A percentile compares a stretch with the other conserved stretches of the same genome.
Evolutionary conservation across 1,140 invertebrate species (phyloP).

Genomic region (Dreissena rostriformis): DNA sequence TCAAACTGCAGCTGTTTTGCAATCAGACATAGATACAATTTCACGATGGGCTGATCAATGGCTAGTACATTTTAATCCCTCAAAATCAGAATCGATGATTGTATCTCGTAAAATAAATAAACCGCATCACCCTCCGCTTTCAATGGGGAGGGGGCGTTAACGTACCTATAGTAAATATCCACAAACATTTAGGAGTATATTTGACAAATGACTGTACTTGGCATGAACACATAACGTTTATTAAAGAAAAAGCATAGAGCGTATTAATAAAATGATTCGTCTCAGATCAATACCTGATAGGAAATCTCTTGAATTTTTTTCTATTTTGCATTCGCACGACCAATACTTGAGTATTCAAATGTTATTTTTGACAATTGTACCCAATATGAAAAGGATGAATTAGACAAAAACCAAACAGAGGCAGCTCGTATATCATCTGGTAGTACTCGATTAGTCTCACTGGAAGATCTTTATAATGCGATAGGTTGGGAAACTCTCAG

Average conservation of each 20-base stretch:
- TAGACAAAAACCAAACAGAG: too few relatives aligned
- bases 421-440: too few relatives aligned
- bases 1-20: background rate
- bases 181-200: conserved; percentile 24
- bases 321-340: too few relatives aligned
- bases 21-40: conserved; percentile 9
- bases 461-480: too few relatives aligned
- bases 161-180: background rate
- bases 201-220: background rate
- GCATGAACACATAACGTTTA: conserved; percentile 7
- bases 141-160: background rate
- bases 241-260: conserved; percentile 18
- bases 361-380: too few relatives aligned
- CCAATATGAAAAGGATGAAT: too few relatives aligned
- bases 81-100: conserved; percentile 24
- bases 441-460: too few relatives aligned
- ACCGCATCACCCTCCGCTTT: background rate
- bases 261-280: background rate
- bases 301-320: conserved; percentile 15
- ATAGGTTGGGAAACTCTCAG: too few relatives aligned
- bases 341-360: too few relatives aligned
- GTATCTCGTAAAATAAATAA: conserved; percentile 10
- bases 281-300: conserved; percentile 11
- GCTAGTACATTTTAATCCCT: conserved; percentile 36
- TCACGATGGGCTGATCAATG: conserved; percentile 10